A percentile compares a stretch with the other conserved stretches of the same genome.
Evolutionary conservation across 2,113 vertebrate species (phyloP).

Genomic region (Salminus brasiliensis): DNA sequence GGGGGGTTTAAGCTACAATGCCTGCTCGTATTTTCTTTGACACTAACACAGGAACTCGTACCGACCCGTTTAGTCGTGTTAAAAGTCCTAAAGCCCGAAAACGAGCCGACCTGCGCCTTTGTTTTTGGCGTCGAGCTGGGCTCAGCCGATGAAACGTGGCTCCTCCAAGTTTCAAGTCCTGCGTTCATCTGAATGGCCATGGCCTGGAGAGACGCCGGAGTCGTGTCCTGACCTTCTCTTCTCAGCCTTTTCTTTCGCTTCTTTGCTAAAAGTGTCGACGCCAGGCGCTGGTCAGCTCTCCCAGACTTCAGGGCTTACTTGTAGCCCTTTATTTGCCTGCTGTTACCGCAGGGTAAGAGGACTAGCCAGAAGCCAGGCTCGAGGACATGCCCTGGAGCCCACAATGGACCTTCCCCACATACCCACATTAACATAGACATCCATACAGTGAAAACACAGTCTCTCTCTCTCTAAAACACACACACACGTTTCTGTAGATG

Average conservation of each 20-base stretch:
- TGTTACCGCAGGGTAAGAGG: neutral
- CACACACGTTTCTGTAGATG: too few species aligned
- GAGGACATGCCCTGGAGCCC: too few species aligned
- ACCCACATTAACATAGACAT: too few species aligned
- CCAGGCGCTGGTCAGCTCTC: neutral
- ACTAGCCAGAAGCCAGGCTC: too few species aligned
- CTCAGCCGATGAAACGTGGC: conserved; percentile 44
- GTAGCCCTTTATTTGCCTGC: neutral
- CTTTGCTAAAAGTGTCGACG: neutral
- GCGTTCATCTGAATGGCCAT: neutral
- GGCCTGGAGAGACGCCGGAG: neutral
- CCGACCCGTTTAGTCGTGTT: neutral
- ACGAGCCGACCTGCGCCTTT: neutral
- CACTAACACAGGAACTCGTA: neutral
- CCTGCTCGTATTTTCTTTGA: neutral
- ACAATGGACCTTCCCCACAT: too few species aligned
- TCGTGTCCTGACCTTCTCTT: neutral
- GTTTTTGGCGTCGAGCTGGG: neutral
- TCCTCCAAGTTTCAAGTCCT: conserved; percentile 34
- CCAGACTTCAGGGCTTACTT: neutral
- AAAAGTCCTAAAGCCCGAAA: neutral
- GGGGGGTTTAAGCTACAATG: neutral
- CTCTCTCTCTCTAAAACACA: too few species aligned
- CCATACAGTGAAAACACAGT: too few species aligned
- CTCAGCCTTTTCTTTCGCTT: neutral